Percentiles rank a stretch among this genome's conserved stretches.
phyloP scores from a whole-genome alignment of 2,797 vertebrate species.

The Notamacropus eugenii region DNA sequence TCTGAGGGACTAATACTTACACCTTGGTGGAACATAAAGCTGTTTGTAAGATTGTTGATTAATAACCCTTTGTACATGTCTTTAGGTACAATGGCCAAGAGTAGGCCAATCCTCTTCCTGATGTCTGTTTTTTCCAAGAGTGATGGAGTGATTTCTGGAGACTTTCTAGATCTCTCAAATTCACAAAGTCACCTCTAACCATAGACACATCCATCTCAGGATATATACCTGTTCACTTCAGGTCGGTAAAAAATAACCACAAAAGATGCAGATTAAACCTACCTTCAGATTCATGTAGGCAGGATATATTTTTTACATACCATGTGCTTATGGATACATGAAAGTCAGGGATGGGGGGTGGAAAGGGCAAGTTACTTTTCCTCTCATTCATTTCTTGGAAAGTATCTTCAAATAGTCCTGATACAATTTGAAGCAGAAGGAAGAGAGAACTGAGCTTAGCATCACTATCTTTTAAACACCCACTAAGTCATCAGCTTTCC shows the following conservation, averaged over 20 bases:
- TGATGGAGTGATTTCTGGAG: neutral
- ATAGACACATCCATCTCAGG: neutral
- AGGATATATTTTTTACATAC: neutral
- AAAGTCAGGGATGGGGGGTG: neutral
- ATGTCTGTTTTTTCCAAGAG: neutral
- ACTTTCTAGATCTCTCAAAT: neutral
- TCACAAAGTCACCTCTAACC: neutral
- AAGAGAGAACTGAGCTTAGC: neutral
- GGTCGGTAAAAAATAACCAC: neutral
- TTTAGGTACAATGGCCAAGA: neutral
- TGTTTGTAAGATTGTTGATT: neutral
- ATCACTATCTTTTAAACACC: neutral
- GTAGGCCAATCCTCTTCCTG: neutral
- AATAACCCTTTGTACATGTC: neutral
- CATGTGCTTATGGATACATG: neutral
- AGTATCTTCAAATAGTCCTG: neutral
- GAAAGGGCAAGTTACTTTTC: neutral
- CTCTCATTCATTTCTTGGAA: neutral
- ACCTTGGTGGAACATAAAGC: neutral
- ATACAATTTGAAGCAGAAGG: neutral
- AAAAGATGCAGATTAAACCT: neutral
- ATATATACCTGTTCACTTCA: neutral
- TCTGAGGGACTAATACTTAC: neutral
- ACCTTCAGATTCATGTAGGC: neutral
- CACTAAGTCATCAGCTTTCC: neutral